phyloP scores from a whole-genome alignment of 2,797 vertebrate species.

The Naso thynnoides region DNA sequence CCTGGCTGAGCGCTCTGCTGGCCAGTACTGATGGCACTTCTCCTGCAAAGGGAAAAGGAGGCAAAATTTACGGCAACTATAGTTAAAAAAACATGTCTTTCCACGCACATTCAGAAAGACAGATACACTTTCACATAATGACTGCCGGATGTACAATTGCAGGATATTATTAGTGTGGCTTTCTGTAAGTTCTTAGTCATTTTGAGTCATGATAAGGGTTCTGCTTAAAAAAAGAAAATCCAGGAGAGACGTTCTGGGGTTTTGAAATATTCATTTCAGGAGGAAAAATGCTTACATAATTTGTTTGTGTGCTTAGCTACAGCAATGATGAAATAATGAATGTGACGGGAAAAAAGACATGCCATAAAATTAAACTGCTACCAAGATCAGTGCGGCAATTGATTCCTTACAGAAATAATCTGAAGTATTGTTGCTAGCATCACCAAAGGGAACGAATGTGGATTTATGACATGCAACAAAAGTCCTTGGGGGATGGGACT shows the following conservation, averaged over 20 bases:
- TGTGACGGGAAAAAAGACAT: constrained; percentile 52
- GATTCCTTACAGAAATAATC: not conserved
- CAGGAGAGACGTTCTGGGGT: constrained; percentile 37
- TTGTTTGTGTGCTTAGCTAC: constrained; percentile 56
- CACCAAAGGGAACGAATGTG: too few species aligned
- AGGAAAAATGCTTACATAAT: constrained; percentile 65
- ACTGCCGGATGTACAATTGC: constrained; percentile 4
- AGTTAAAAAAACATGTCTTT: constrained; percentile 12
- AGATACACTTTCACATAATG: constrained; percentile 15
- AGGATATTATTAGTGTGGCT: constrained; percentile 15
- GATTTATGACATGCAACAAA: not conserved
- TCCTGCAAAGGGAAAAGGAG: constrained; percentile 83
- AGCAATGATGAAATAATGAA: constrained; percentile 40
- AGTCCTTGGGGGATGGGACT: not conserved
- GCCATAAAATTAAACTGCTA: constrained; percentile 31
- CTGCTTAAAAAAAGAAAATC: constrained; percentile 32
- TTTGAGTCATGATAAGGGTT: constrained; percentile 37
- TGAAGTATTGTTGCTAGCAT: not conserved
- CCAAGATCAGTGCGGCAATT: not conserved
- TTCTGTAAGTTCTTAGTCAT: constrained; percentile 49
- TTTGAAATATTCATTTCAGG: constrained; percentile 54
- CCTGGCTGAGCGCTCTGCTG: constrained; percentile 94
- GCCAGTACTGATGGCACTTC: constrained; percentile 99
- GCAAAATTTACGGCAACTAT: not conserved
- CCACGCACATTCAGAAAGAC: constrained; percentile 5